Evolutionary conservation across 2,113 vertebrate species (phyloP).

Genomic region (Motacilla tschutschensis): DNA sequence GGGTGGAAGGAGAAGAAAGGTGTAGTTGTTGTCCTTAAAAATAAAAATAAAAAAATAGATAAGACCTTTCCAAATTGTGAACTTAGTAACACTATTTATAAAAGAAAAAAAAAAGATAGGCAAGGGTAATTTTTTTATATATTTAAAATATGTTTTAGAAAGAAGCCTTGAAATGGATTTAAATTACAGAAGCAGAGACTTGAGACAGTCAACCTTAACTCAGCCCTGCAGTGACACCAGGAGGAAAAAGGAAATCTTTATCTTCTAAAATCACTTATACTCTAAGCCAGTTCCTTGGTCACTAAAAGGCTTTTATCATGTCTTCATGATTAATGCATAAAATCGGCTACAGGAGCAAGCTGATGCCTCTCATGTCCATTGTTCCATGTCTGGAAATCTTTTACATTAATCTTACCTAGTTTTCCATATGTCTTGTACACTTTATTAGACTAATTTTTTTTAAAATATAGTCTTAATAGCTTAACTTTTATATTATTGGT

Average conservation of each 20-base stretch:
- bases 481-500: background rate
- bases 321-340: constrained; percentile 9
- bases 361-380: background rate
- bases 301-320: constrained; percentile 3
- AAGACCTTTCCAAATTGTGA: background rate
- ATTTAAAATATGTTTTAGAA: background rate
- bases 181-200: background rate
- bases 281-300: background rate
- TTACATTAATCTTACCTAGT: background rate
- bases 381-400: background rate
- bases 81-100: background rate
- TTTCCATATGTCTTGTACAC: background rate
- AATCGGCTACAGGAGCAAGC: background rate
- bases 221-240: constrained; percentile 22
- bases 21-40: background rate
- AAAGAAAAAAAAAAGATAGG: background rate
- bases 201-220: background rate
- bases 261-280: background rate
- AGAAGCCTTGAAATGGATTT: background rate
- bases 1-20: background rate
- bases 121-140: background rate
- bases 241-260: constrained; percentile 11
- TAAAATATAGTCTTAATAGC: background rate
- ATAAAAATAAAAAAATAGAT: background rate
- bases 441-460: background rate